Evolutionary conservation across 2,113 vertebrate genomes (phyloP).

Genomic region (Anseranas semipalmata): DNA sequence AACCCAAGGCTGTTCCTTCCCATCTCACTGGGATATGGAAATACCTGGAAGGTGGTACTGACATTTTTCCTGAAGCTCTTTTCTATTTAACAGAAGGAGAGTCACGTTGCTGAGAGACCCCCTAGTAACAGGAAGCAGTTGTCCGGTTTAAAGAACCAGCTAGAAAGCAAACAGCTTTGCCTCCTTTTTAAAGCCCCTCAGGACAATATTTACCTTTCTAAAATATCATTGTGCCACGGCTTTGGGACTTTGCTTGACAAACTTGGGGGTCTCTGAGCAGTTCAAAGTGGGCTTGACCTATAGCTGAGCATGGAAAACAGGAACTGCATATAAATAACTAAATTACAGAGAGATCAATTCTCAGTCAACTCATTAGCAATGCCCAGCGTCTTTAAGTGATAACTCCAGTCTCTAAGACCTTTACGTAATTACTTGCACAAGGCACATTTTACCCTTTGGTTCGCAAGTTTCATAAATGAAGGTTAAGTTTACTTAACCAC

Average conservation of each 20-base stretch:
- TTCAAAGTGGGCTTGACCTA: conserved; percentile 88
- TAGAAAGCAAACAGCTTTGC: conserved; percentile 88
- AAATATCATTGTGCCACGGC: conserved; percentile 95
- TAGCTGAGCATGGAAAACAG: conserved; percentile 79
- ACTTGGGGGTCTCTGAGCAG: conserved; percentile 85
- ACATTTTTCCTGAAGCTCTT: conserved; percentile 62
- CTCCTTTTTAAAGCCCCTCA: conserved; percentile 86
- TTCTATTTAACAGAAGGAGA: conserved; percentile 60
- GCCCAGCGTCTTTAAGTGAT: conserved; percentile 89
- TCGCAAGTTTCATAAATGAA: conserved; percentile 95
- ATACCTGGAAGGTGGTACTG: conserved; percentile 15
- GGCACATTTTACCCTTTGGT: conserved; percentile 87
- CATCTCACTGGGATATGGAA: not conserved
- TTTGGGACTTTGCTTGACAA: conserved; percentile 90
- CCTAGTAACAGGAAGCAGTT: conserved; percentile 75
- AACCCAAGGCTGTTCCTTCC: not conserved
- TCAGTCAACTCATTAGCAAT: conserved; percentile 94
- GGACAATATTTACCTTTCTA: conserved; percentile 96
- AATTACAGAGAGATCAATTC: conserved; percentile 97
- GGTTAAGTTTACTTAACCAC: conserved; percentile 98
- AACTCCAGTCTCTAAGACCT: conserved; percentile 85
- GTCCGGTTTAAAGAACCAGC: conserved; percentile 78
- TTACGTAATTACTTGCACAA: conserved; percentile 92
- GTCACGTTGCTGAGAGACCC: conserved; percentile 62
- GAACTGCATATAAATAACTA: conserved; percentile 95